phyloP scores from a whole-genome alignment of 2,797 vertebrate genomes.

The Iguana delicatissima region DNA sequence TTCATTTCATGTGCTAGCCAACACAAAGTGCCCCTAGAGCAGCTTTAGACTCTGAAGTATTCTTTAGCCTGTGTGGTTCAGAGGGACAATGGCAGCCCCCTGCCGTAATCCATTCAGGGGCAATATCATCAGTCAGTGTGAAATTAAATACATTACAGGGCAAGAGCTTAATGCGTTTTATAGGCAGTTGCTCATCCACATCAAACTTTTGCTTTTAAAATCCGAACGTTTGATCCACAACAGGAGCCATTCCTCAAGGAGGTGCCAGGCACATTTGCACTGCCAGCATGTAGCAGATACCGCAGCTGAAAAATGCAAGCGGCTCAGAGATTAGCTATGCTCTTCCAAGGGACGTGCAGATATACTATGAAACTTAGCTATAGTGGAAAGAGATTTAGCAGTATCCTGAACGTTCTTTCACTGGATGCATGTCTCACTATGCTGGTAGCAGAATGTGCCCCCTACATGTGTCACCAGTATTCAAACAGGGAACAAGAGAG shows the following conservation, averaged over 20 bases:
- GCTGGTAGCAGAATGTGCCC: constrained; percentile 21
- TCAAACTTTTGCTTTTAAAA: constrained; percentile 94
- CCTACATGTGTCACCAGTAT: constrained; percentile 56
- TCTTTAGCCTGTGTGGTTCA: constrained; percentile 78
- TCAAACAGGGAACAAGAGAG: not conserved
- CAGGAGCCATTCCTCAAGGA: constrained; percentile 84
- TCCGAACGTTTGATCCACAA: constrained; percentile 92
- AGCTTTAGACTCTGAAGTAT: constrained; percentile 81
- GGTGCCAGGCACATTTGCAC: constrained; percentile 78
- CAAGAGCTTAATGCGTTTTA: constrained; percentile 92
- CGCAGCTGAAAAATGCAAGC: constrained; percentile 58
- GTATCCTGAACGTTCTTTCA: not conserved
- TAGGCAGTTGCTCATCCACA: constrained; percentile 97
- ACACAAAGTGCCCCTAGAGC: constrained; percentile 80
- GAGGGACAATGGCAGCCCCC: constrained; percentile 82
- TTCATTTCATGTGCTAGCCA: constrained; percentile 76
- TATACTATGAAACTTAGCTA: constrained; percentile 28
- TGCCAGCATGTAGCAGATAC: constrained; percentile 71
- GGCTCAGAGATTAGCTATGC: constrained; percentile 68
- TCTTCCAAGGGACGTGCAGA: constrained; percentile 59
- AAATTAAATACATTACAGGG: constrained; percentile 98
- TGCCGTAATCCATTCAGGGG: constrained; percentile 89
- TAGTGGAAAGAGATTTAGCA: not conserved
- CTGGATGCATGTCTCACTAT: not conserved
- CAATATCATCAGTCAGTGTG: constrained; percentile 92